These are phyloP conservation scores for Temnothorax ravouxi DNA, from an alignment of 2,888 invertebrate species.

Conservation along the genomic window DNA sequence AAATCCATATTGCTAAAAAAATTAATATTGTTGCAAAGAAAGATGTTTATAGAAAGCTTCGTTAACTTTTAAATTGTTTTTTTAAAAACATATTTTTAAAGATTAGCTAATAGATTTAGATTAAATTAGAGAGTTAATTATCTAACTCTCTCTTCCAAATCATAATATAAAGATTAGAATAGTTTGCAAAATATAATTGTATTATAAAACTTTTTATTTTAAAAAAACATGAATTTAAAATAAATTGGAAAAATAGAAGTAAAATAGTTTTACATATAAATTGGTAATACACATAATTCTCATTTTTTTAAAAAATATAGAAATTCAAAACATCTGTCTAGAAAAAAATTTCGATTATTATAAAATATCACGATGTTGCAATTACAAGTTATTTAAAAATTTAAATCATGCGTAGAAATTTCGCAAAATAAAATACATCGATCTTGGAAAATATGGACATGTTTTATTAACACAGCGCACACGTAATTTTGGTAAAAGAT, in stretches of 20 bases:
- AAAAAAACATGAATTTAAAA: background rate
- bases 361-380: background rate
- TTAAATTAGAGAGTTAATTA: no score
- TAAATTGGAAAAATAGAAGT: background rate
- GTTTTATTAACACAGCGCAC: background rate
- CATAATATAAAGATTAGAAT: no score
- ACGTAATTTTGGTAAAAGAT: background rate
- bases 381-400: slow-evolving; percentile 5
- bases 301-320: background rate
- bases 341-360: background rate
- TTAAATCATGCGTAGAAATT: background rate
- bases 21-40: no score
- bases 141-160: no score
- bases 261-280: slow-evolving; percentile 10
- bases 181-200: no score
- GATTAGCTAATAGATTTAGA: no score
- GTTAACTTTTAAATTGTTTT: no score
- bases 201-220: background rate
- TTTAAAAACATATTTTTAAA: no score
- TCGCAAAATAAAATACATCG: background rate
- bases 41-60: no score
- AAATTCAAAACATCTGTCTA: background rate
- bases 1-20: no score
- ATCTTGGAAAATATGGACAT: background rate
- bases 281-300: background rate